These are phyloP conservation scores for Sinopyrophorus schimmeli DNA, from an alignment of 2,888 invertebrate species.

Conservation along the genomic window DNA sequence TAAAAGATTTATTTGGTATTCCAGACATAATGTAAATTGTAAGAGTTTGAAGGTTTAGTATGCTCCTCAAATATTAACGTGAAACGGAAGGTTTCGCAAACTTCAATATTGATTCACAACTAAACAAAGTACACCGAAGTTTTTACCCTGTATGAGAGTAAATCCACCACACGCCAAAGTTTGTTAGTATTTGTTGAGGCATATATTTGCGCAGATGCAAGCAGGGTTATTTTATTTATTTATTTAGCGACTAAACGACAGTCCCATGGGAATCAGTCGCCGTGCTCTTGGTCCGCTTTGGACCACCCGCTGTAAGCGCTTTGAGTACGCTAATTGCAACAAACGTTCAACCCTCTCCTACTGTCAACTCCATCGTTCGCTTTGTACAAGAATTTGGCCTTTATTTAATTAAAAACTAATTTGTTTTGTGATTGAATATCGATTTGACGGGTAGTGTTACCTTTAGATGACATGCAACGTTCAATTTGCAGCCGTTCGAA, in stretches of 20 bases:
- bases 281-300: conserved; percentile 21
- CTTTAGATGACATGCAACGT: conserved; percentile 16
- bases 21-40: conserved; percentile 2
- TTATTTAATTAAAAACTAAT: conserved; percentile 48
- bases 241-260: conserved; percentile 31
- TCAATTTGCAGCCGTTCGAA: not conserved
- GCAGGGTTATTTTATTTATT: conserved; percentile 28
- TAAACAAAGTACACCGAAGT: conserved; percentile 28
- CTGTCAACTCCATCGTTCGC: conserved; percentile 38
- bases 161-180: conserved; percentile 27
- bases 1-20: no score
- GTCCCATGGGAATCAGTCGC: conserved; percentile 25
- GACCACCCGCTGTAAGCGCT: conserved; percentile 38
- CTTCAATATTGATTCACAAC: conserved; percentile 28
- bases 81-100: conserved; percentile 24
- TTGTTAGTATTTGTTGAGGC: conserved; percentile 27
- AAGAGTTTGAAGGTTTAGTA: conserved; percentile 14
- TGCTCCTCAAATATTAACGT: conserved; percentile 27
- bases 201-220: conserved; percentile 31
- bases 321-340: conserved; percentile 41
- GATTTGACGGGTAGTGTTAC: conserved; percentile 34
- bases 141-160: conserved; percentile 27
- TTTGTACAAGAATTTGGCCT: conserved; percentile 40
- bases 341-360: conserved; percentile 33
- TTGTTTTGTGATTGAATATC: conserved; percentile 49